Conservation (phyloP, 1,140 invertebrate genomes). For the Pogonognathellus flavescens region DNA sequence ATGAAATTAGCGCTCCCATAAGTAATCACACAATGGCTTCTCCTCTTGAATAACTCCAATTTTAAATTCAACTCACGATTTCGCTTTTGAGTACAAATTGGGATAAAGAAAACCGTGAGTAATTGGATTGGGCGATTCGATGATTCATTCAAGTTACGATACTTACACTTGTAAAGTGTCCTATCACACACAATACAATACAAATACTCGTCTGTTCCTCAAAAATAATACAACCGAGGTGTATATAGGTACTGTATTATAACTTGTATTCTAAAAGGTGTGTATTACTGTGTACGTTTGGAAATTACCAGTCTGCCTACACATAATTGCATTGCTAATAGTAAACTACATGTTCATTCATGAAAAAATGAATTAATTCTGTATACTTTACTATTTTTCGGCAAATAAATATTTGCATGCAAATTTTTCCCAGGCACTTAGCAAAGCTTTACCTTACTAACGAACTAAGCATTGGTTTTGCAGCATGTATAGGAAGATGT, state of each 20-base stretch:
- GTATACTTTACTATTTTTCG: too few relatives aligned
- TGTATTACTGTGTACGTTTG: not conserved
- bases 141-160: not conserved
- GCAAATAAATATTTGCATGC: too few relatives aligned
- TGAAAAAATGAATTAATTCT: not conserved
- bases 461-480: too few relatives aligned
- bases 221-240: too few relatives aligned
- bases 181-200: too few relatives aligned
- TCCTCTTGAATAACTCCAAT: conserved; percentile 1
- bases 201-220: too few relatives aligned
- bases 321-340: not conserved
- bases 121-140: not conserved
- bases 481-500: too few relatives aligned
- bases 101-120: not conserved
- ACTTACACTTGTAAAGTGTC: too few relatives aligned
- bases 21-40: not conserved
- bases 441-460: too few relatives aligned
- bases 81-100: conserved; percentile 16
- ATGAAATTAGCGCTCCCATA: not conserved
- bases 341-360: not conserved
- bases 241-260: not conserved
- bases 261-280: not conserved
- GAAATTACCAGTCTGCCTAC: conserved; percentile 5
- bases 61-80: conserved; percentile 25
- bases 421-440: too few relatives aligned